These are phyloP conservation scores for Crenuchus spilurus DNA, from an alignment of 2,797 vertebrate genomes.

Conservation along the genomic window DNA sequence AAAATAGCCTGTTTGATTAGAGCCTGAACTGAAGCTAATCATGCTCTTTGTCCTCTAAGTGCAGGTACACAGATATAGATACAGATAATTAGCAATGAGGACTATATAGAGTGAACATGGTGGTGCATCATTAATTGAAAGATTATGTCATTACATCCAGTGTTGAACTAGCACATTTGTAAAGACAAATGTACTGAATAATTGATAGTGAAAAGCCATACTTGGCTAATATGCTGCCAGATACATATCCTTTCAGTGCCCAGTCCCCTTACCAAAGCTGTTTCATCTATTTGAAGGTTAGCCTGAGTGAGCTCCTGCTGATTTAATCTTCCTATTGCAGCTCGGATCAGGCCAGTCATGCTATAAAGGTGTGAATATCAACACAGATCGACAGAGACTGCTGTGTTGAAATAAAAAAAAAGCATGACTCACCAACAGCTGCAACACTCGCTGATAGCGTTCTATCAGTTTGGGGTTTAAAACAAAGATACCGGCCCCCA, in stretches of 20 bases:
- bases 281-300: slow-evolving; percentile 5
- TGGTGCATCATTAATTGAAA: slow-evolving; percentile 28
- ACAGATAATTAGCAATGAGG: slow-evolving; percentile 36
- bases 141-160: slow-evolving; percentile 20
- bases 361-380: slow-evolving; percentile 41
- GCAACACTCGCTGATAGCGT: slow-evolving; percentile 35
- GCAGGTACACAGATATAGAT: slow-evolving; percentile 33
- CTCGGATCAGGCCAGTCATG: slow-evolving; percentile 46
- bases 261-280: neutral
- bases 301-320: neutral
- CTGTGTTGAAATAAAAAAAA: slow-evolving; percentile 22
- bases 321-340: slow-evolving; percentile 6
- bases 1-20: slow-evolving; percentile 57
- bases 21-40: slow-evolving; percentile 47
- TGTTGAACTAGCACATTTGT: neutral
- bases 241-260: neutral
- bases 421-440: slow-evolving; percentile 45
- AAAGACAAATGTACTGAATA: neutral
- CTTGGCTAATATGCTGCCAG: neutral
- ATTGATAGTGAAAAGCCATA: neutral
- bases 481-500: slow-evolving; percentile 31
- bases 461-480: slow-evolving; percentile 24
- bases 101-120: slow-evolving; percentile 18
- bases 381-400: slow-evolving; percentile 31
- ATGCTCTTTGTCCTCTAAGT: slow-evolving; percentile 29